Conservation (phyloP, 2,113 vertebrate species). For the Acinonyx jubatus region DNA sequence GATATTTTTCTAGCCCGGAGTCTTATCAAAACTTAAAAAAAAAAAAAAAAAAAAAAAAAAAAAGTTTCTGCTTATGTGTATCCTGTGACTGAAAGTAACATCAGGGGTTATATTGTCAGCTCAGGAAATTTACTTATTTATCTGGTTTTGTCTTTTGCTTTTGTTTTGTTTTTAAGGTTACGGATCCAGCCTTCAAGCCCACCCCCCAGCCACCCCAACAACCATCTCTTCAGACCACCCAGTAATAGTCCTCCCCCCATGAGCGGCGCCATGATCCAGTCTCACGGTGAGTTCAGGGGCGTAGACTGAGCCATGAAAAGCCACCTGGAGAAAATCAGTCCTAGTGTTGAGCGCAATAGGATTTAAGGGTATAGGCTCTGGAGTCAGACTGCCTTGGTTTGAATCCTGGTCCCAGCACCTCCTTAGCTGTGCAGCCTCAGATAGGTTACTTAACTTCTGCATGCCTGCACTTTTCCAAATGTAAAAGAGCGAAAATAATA, state of each 20-base stretch:
- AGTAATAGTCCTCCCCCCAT: constrained; percentile 95
- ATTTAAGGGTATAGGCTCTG: not conserved
- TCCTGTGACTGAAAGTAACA: not conserved
- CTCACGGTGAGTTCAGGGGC: constrained; percentile 88
- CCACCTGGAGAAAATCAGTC: not conserved
- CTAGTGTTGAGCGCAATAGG: not conserved
- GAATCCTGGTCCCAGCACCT: not conserved
- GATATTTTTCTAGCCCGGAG: not conserved
- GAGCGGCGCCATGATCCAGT: constrained; percentile 91
- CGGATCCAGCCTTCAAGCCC: constrained; percentile 98
- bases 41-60: too few species aligned
- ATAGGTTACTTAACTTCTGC: not conserved
- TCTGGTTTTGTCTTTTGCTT: constrained; percentile 33
- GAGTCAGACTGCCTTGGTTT: not conserved
- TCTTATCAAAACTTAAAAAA: not conserved
- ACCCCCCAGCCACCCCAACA: constrained; percentile 96
- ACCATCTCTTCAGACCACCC: constrained; percentile 96
- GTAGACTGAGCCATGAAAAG: accelerated
- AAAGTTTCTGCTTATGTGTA: not conserved
- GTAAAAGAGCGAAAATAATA: not conserved
- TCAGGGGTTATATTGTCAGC: not conserved
- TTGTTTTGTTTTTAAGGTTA: constrained; percentile 88
- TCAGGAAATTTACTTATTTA: not conserved
- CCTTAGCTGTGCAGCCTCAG: not conserved
- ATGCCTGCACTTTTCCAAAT: not conserved